Conservation (phyloP, 2,888 invertebrate genomes). For the Gortyna flavago region DNA sequence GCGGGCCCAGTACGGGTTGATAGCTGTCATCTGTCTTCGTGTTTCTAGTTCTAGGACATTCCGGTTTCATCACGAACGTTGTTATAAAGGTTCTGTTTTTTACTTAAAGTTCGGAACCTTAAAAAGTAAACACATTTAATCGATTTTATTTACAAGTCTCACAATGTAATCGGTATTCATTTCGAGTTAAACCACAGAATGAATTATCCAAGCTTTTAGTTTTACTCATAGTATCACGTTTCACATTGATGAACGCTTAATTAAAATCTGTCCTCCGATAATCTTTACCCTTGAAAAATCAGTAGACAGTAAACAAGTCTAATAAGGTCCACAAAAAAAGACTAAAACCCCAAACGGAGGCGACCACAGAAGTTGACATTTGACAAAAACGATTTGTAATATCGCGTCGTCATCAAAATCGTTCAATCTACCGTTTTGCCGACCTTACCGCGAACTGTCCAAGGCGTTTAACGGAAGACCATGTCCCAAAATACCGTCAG, state of each 20-base stretch:
- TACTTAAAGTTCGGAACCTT: not conserved
- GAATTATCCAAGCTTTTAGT: slow-evolving; percentile 1
- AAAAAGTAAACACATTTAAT: not conserved
- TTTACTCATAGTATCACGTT: slow-evolving; percentile 23
- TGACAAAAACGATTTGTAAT: slow-evolving; percentile 87
- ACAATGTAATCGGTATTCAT: not conserved
- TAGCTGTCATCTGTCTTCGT: too few relatives aligned
- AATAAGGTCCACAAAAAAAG: slow-evolving; percentile 65
- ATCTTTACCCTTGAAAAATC: slow-evolving; percentile 60
- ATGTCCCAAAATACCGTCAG: slow-evolving; percentile 52
- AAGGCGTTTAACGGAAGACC: slow-evolving; percentile 81
- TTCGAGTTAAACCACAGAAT: not conserved
- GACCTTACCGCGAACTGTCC: slow-evolving; percentile 89
- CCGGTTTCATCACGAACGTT: not conserved
- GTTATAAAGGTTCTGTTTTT: not conserved
- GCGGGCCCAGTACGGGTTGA: too few relatives aligned
- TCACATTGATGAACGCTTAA: slow-evolving; percentile 24
- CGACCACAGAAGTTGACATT: slow-evolving; percentile 89
- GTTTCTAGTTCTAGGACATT: too few relatives aligned
- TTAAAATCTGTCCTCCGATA: slow-evolving; percentile 36
- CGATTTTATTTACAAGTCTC: not conserved
- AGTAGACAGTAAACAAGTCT: slow-evolving; percentile 59
- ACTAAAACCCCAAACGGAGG: slow-evolving; percentile 69
- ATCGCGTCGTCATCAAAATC: slow-evolving; percentile 86
- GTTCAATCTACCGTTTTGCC: slow-evolving; percentile 87